These are phyloP conservation scores for Selene dorsalis DNA, from an alignment of 2,797 vertebrate species.

Conservation along the genomic window DNA sequence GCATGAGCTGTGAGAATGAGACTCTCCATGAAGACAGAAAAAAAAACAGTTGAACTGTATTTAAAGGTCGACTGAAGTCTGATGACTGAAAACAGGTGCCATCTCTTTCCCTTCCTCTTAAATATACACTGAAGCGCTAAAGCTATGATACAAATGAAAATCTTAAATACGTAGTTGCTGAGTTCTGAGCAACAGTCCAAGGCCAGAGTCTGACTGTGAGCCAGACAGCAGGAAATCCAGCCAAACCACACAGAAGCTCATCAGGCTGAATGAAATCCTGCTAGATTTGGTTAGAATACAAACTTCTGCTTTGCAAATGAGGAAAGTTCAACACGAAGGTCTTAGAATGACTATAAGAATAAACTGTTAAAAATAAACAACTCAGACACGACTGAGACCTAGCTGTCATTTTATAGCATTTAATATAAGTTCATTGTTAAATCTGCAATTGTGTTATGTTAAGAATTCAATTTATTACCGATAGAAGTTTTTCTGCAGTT, in stretches of 20 bases:
- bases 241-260: constrained; percentile 31
- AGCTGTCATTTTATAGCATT: neutral
- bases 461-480: constrained; percentile 81
- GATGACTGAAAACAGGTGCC: constrained; percentile 12
- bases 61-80: neutral
- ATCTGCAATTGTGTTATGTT: neutral
- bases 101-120: neutral
- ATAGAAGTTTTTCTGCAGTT: constrained; percentile 94
- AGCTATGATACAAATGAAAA: neutral
- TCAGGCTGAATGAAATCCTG: neutral
- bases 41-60: neutral
- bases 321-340: neutral
- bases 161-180: constrained; percentile 1
- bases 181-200: neutral
- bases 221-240: constrained; percentile 17
- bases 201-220: neutral
- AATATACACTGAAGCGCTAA: neutral
- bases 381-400: neutral
- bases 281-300: neutral
- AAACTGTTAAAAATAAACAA: neutral
- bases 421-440: neutral
- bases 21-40: neutral
- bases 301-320: constrained; percentile 16
- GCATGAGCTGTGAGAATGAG: neutral
- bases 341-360: neutral